Evolutionary conservation across 2,888 invertebrate genomes (phyloP).

Genomic region (Tetragonisca angustula): DNA sequence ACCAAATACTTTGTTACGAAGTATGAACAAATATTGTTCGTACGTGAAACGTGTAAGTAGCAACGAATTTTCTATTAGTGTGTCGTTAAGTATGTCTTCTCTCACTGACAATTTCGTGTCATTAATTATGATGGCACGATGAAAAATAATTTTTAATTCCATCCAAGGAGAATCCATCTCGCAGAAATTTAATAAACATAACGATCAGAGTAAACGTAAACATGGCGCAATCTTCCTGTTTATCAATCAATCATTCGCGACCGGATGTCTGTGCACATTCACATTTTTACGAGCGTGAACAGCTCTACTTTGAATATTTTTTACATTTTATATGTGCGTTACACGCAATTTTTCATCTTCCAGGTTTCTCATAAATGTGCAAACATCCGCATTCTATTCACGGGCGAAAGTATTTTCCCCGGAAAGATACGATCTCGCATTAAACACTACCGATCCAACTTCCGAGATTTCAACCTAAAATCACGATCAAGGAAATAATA

Average conservation of each 20-base stretch:
- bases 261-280: neutral
- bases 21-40: too few species aligned
- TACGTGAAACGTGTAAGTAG: too few species aligned
- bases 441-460: neutral
- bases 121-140: too few species aligned
- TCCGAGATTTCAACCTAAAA: neutral
- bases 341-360: neutral
- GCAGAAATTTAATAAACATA: neutral
- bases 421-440: neutral
- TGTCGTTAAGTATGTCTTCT: too few species aligned
- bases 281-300: neutral
- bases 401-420: conserved; percentile 20
- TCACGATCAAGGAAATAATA: neutral
- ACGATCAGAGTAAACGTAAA: neutral
- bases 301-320: neutral
- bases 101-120: too few species aligned
- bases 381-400: conserved; percentile 5
- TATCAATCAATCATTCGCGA: conserved; percentile 24
- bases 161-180: neutral
- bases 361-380: neutral
- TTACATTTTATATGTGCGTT: neutral
- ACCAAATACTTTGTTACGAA: too few species aligned
- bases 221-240: neutral
- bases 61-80: too few species aligned
- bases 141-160: too few species aligned